Evolutionary conservation across 64 coral and sea anemone genomes (phyloP).

Genomic region (Acropora tenuis): DNA sequence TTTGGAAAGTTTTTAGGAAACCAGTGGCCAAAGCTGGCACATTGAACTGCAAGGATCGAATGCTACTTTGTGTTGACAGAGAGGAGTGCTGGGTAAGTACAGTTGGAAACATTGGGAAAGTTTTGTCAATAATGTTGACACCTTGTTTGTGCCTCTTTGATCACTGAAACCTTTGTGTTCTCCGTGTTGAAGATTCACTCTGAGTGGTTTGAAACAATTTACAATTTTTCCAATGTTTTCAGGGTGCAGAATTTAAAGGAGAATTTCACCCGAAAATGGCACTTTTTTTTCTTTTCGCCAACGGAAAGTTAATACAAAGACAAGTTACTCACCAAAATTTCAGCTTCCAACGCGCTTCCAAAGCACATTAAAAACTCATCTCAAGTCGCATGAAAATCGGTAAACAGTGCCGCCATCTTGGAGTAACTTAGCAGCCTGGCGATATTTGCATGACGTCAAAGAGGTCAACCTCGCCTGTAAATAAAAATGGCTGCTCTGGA

Average conservation of each 20-base stretch:
- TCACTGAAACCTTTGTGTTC: slow-evolving; percentile 10
- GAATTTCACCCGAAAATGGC: too few species aligned
- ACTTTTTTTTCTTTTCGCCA: too few species aligned
- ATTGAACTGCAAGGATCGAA: slow-evolving; percentile 17
- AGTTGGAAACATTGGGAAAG: slow-evolving; percentile 14
- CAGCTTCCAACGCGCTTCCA: too few species aligned
- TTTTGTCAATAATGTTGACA: slow-evolving; percentile 27
- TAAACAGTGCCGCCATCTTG: too few species aligned
- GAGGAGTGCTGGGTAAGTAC: slow-evolving; percentile 10
- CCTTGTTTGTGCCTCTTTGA: neutral
- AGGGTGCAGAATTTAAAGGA: neutral
- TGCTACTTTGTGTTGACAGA: slow-evolving; percentile 37
- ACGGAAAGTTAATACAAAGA: too few species aligned
- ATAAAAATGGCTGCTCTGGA: too few species aligned
- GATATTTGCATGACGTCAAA: too few species aligned
- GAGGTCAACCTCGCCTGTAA: too few species aligned
- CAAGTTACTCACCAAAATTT: too few species aligned
- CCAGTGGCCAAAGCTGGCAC: slow-evolving; percentile 57
- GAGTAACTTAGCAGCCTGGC: too few species aligned
- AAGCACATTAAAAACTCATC: too few species aligned
- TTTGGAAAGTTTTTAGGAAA: slow-evolving; percentile 56
- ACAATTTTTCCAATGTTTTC: slow-evolving; percentile 37
- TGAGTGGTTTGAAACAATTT: neutral
- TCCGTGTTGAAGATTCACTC: slow-evolving; percentile 1
- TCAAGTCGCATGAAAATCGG: too few species aligned